These are phyloP conservation scores for Drosophila bocqueti DNA, from an alignment of 1,140 invertebrate species.

Conservation along the genomic window DNA sequence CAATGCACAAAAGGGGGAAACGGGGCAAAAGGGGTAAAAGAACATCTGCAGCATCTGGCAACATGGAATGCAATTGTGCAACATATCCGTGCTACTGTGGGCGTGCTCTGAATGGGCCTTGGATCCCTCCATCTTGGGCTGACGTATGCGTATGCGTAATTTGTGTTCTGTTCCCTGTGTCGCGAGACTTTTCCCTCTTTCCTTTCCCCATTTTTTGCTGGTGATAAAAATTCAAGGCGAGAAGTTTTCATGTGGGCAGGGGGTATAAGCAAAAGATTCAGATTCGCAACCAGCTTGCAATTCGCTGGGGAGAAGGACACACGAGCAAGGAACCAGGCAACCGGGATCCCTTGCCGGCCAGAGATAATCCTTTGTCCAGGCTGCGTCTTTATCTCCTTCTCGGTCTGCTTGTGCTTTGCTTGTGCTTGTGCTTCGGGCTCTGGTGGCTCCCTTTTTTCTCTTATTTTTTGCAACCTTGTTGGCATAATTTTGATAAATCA, in stretches of 20 bases:
- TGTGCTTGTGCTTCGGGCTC: not conserved
- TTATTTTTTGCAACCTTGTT: slow-evolving; percentile 17
- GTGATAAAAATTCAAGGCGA: slow-evolving; percentile 22
- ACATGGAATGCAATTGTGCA: slow-evolving; percentile 80
- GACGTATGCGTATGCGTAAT: slow-evolving; percentile 66
- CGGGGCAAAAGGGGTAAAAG: not conserved
- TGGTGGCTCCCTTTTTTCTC: not conserved
- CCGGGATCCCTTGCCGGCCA: slow-evolving; percentile 6
- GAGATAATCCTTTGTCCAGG: slow-evolving; percentile 46
- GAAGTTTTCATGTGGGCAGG: slow-evolving; percentile 39
- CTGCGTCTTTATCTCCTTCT: slow-evolving; percentile 17
- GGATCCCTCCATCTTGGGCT: slow-evolving; percentile 27
- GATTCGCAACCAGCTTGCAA: slow-evolving; percentile 2
- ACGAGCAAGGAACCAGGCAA: slow-evolving; percentile 8
- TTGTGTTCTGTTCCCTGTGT: slow-evolving; percentile 24
- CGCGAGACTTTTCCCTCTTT: slow-evolving; percentile 2
- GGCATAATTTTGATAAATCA: slow-evolving; percentile 37
- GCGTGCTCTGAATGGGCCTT: slow-evolving; percentile 31
- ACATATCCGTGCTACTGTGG: slow-evolving; percentile 51
- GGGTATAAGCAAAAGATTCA: slow-evolving; percentile 3
- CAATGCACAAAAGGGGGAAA: slow-evolving; percentile 19
- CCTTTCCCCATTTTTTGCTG: not conserved
- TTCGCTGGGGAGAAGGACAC: slow-evolving; percentile 6
- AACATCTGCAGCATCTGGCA: slow-evolving; percentile 57
- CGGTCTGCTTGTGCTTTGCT: slow-evolving; percentile 4